Base-by-base conservation (phyloP, 92 coral and sea anemone genomes). In the Actinostola sp. region DNA sequence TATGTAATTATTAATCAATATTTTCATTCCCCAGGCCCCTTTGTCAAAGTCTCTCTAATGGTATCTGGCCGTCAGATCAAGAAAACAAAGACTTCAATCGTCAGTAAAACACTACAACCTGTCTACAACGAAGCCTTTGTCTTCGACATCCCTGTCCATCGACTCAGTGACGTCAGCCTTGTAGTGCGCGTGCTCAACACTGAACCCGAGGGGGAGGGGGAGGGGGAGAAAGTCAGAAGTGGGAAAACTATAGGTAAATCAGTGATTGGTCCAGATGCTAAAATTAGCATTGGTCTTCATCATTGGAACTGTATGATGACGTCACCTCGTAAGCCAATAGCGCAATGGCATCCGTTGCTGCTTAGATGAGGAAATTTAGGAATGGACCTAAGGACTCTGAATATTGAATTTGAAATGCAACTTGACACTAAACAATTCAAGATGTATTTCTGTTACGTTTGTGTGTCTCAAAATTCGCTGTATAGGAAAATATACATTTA, bases 241-340 rank as follows among this genome's bases (percentile, higher is more conserved):
- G 39, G 63, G 16, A 75, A 78, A 23, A 76, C 86, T 7, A 79
- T 95, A 38, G 99, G 97, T 38, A 95, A 89, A 75, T 68, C 92
- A 11, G 49, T 95, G 16, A 88, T 95, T 0, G 99, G 99, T 30
- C 99, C 97, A 0, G 89, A 89, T 71, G 77, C 99, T 0, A 83
- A 61, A 65, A 88, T 91, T 20, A 92, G 97, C 68, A 91, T 95
- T 50, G 99, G 99, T 2, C 50, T 95, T 23, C 99, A 95, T 74
- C 99, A 95, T 43, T 95, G 99, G 99, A 92, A 95, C 61, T 89
- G 95, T 44, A 95, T 95, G 99, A 79, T 95, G 93, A 81, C 97
- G 27, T 83, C 99, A 1, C 99, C 99, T 15, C 82, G 99, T 60
- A 95, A 89, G 70, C 99, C 99, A 5, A 91, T 95, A 31, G 99